Base-by-base conservation (phyloP, 2,797 vertebrate genomes). In the Salmo trutta region DNA sequence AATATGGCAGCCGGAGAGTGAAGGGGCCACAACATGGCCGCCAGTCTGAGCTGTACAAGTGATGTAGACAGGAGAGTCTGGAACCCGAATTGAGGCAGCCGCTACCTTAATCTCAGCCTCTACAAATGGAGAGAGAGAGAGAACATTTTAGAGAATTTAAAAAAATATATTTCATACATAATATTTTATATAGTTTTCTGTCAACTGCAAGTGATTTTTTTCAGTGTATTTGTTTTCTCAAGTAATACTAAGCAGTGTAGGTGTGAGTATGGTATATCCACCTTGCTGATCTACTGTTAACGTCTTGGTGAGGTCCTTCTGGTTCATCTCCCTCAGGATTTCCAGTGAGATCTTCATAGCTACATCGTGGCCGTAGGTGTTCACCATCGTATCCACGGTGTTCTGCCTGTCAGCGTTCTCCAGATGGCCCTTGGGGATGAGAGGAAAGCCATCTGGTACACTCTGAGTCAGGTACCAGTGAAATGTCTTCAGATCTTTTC, bases 1-100 rank as follows among this genome's bases (percentile, higher is more conserved):
- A 4, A 88, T 29, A 1, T 0, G 81, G 0, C 86, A 90, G 21
- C 71, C 81, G 4, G 47, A n/a, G 73, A 92, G 47, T 36, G 5
- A 29, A 15, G 88, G 89, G 67, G 87, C 80, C 0, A 92, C 67
- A 66, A 90, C 75, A 1, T 1, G 85, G 74, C 87, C 53, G 27
- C 80, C 75, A 16, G 4, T 82, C 67, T 91, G 77, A 77, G 89
- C 89, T 0, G 36, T 67, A 76, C 75, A 81, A 27, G 4, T 79
- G 33, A 87, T 81, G 17, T 75, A 52, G 52, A 86, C 84, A 12
- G 85, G 29, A 65, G 77, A 68, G 74, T 84, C 51, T 1, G 0
- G 2, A 19, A 73, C 73, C 27, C 82, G 52, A 56, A 59, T 59
- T 19, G 56, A n/a, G 56, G 8, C 6, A 21, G 56, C 19, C 5